Evolutionary conservation across 2,888 invertebrate genomes (phyloP).

Genomic region (Cryptocheilus praepositus): DNA sequence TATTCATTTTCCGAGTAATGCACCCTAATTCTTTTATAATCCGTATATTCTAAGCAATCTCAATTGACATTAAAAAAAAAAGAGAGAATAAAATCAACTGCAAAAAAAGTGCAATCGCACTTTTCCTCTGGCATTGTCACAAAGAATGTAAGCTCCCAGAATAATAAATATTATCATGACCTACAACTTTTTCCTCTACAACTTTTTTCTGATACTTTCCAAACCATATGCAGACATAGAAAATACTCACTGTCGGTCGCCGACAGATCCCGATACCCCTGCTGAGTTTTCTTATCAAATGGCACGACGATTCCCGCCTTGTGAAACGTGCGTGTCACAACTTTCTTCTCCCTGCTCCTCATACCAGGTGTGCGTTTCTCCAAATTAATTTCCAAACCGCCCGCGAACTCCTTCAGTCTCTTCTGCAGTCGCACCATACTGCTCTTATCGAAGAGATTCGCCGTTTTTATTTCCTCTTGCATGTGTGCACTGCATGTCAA

Average conservation of each 20-base stretch:
- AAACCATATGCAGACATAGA: too few relatives aligned
- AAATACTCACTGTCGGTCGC: slow-evolving; percentile 82
- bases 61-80: too few relatives aligned
- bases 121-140: too few relatives aligned
- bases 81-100: too few relatives aligned
- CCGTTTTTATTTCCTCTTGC: slow-evolving; percentile 72
- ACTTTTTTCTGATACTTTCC: too few relatives aligned
- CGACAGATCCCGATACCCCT: slow-evolving; percentile 88
- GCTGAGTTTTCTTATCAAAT: slow-evolving; percentile 85
- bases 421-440: slow-evolving; percentile 79
- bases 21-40: too few relatives aligned
- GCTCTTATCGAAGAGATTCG: slow-evolving; percentile 81
- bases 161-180: too few relatives aligned
- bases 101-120: too few relatives aligned
- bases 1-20: too few relatives aligned
- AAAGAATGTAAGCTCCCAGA: too few relatives aligned
- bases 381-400: slow-evolving; percentile 78
- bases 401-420: slow-evolving; percentile 80
- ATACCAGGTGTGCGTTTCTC: slow-evolving; percentile 79
- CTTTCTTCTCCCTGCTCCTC: slow-evolving; percentile 79
- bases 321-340: slow-evolving; percentile 86
- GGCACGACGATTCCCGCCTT: slow-evolving; percentile 91
- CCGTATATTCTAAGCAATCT: too few relatives aligned
- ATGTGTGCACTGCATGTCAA: slow-evolving; percentile 76
- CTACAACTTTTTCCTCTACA: too few relatives aligned